Percentiles rank a stretch among this genome's conserved stretches.
These are phyloP conservation scores for Gryon sp. DNA, from an alignment of 1,140 invertebrate genomes.

Conservation along the genomic window DNA sequence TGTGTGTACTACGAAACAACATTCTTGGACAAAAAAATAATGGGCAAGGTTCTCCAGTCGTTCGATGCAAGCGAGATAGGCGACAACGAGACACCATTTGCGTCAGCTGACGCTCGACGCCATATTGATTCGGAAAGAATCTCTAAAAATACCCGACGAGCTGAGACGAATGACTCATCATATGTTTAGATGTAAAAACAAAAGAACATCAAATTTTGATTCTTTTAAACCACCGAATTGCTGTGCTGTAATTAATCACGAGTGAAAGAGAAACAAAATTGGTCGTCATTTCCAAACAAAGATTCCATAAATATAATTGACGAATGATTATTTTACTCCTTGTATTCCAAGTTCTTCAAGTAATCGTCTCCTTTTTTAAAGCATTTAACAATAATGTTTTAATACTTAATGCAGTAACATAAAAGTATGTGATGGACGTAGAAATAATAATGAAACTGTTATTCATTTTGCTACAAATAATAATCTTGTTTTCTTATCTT, in stretches of 20 bases:
- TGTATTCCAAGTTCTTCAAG: no score
- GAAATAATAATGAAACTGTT: no score
- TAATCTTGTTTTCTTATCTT: no score
- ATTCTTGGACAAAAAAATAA: conserved; percentile 55
- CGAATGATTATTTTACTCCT: no score
- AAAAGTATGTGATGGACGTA: neutral
- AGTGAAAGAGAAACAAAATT: no score
- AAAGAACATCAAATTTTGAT: neutral
- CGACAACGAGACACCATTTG: conserved; percentile 46
- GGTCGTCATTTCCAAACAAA: no score
- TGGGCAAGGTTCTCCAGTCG: conserved; percentile 44
- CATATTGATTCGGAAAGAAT: conserved; percentile 42
- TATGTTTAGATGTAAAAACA: conserved; percentile 5
- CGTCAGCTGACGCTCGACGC: conserved; percentile 47
- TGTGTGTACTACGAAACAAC: conserved; percentile 34
- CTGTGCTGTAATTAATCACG: no score
- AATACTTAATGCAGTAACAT: neutral
- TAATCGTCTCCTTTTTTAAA: no score
- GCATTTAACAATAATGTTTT: neutral
- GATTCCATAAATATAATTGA: no score
- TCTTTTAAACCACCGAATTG: neutral
- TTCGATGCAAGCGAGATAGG: conserved; percentile 36
- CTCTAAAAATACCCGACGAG: conserved; percentile 37
- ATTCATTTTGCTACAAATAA: no score
- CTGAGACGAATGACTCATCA: conserved; percentile 30